Evolutionary conservation across 2,797 vertebrate genomes (phyloP).

Genomic region (Parambassis ranga): DNA sequence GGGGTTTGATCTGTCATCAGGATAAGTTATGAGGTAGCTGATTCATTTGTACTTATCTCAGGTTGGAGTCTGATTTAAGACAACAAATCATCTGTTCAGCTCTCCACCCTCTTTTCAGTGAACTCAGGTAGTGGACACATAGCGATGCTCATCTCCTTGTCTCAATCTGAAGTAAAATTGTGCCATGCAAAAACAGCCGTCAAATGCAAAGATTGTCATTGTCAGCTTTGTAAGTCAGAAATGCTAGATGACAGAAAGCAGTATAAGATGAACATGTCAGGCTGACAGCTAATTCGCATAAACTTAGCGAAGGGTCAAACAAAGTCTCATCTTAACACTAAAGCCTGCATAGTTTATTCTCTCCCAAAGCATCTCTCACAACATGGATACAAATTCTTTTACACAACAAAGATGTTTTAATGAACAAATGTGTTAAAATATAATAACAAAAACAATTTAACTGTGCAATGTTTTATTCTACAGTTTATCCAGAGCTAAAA

Average conservation of each 20-base stretch:
- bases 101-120: constrained; percentile 19
- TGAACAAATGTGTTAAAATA: constrained; percentile 65
- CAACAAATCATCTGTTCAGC: not conserved
- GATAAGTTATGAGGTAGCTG: constrained; percentile 74
- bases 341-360: constrained; percentile 78
- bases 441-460: constrained; percentile 69
- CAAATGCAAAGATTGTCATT: constrained; percentile 53
- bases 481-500: constrained; percentile 73
- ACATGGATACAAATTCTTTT: constrained; percentile 62
- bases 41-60: constrained; percentile 52
- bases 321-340: constrained; percentile 45
- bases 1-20: constrained; percentile 43
- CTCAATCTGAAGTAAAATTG: constrained; percentile 12
- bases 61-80: constrained; percentile 5
- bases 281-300: constrained; percentile 14
- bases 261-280: constrained; percentile 4
- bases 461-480: constrained; percentile 78
- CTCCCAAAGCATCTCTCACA: constrained; percentile 62
- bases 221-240: constrained; percentile 20
- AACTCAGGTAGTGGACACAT: constrained; percentile 28
- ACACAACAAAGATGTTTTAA: constrained; percentile 62
- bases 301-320: constrained; percentile 20
- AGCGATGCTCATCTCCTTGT: not conserved
- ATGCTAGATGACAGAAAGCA: constrained; percentile 18
- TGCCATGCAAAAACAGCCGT: constrained; percentile 35